Evolutionary conservation across 1,140 invertebrate genomes (phyloP).

Genomic region (Drosophila hydei): DNA sequence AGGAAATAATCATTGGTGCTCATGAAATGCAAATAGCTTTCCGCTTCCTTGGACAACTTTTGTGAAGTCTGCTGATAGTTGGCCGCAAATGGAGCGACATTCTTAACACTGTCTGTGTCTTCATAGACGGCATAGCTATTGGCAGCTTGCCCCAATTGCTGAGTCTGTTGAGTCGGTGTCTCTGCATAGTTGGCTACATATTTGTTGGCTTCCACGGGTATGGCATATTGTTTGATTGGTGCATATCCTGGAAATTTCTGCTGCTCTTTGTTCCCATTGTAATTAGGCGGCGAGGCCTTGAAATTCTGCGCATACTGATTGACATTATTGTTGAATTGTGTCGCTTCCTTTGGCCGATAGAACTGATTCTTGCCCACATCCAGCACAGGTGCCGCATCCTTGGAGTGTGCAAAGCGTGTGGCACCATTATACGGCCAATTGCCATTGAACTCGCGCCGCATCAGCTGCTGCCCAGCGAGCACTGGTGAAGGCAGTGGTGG

Average conservation of each 20-base stretch:
- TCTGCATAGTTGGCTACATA: conserved; percentile 34
- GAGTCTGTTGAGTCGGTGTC: conserved; percentile 27
- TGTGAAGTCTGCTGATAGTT: conserved; percentile 36
- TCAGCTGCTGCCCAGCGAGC: conserved; percentile 50
- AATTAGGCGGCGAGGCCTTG: conserved; percentile 68
- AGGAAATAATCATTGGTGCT: conserved; percentile 79
- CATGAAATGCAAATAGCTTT: conserved; percentile 78
- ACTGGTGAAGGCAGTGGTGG: conserved; percentile 15
- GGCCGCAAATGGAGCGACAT: conserved; percentile 11
- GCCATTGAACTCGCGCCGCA: conserved; percentile 53
- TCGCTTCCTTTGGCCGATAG: conserved; percentile 31
- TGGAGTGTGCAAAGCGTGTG: conserved; percentile 53
- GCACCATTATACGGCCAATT: conserved; percentile 44
- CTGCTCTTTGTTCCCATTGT: conserved; percentile 54
- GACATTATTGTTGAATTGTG: conserved; percentile 49
- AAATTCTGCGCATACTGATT: conserved; percentile 71
- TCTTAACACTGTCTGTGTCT: conserved; percentile 54
- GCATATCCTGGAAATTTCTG: conserved; percentile 44
- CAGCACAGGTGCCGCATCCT: conserved; percentile 56
- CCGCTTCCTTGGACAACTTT: conserved; percentile 63
- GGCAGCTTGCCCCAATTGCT: conserved; percentile 18
- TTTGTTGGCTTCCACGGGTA: conserved; percentile 62
- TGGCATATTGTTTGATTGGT: conserved; percentile 58
- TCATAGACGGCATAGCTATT: conserved; percentile 71
- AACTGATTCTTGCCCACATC: conserved; percentile 69